phyloP scores from a whole-genome alignment of 2,113 vertebrate genomes.

The Pollimyrus isidori region DNA sequence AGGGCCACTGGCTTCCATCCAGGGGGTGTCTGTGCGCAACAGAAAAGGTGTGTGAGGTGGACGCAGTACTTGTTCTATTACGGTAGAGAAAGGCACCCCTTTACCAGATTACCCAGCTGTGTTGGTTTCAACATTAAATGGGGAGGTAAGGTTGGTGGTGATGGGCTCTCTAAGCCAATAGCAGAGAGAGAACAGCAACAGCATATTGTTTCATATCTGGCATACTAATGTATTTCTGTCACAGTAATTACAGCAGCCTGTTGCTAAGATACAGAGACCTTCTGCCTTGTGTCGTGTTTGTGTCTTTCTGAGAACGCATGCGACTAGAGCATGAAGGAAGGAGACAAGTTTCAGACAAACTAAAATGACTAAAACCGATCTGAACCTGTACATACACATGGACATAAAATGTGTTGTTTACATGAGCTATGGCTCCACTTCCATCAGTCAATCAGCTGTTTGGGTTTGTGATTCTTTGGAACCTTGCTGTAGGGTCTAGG shows the following conservation, averaged over 20 bases:
- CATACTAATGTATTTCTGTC: constrained; percentile 46
- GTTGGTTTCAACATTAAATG: neutral
- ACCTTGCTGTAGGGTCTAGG: neutral
- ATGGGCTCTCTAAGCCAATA: constrained; percentile 23
- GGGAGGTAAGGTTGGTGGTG: constrained; percentile 18
- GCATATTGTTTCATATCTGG: constrained; percentile 43
- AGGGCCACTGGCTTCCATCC: constrained; percentile 2
- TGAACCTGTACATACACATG: neutral
- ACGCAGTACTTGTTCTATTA: neutral
- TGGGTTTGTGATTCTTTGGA: neutral
- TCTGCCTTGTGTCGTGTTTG: constrained; percentile 39
- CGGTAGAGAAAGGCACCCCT: neutral
- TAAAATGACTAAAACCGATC: neutral
- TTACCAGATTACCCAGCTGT: neutral
- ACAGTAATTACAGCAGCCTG: constrained; percentile 49
- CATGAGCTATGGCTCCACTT: neutral
- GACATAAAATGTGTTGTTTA: neutral
- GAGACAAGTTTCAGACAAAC: neutral
- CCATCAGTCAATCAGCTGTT: neutral
- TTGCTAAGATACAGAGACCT: constrained; percentile 49
- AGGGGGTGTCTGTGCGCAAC: neutral
- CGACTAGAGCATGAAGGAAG: neutral
- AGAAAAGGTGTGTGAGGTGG: neutral
- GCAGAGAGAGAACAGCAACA: constrained; percentile 24
- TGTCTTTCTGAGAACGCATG: neutral